Percentiles rank a stretch among this genome's conserved stretches.
These are phyloP conservation scores for Tyto alba DNA, from an alignment of 2,113 vertebrate species.

Conservation along the genomic window DNA sequence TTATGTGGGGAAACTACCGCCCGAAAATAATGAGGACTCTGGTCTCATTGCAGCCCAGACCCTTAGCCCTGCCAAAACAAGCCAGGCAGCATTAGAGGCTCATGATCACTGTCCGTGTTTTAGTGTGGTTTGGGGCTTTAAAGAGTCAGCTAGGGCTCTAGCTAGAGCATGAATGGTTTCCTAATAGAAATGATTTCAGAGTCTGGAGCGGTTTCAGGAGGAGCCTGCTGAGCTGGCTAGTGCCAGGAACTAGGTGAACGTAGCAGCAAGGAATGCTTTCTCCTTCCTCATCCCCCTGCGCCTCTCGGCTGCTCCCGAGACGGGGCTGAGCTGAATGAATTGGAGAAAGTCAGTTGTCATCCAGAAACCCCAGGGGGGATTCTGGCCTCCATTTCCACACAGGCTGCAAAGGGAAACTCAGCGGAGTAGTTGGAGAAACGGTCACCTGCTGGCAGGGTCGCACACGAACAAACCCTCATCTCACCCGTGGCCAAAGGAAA, in stretches of 20 bases:
- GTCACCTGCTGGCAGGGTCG: not conserved
- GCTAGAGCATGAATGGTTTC: conserved; percentile 49
- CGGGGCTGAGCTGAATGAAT: not conserved
- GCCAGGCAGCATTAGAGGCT: not conserved
- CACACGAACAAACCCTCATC: not conserved
- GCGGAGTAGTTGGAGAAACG: not conserved
- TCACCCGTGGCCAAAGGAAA: not conserved
- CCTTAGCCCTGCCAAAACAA: not conserved
- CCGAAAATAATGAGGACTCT: not conserved
- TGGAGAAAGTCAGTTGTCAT: not conserved
- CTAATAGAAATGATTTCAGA: conserved; percentile 48
- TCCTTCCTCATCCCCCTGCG: not conserved
- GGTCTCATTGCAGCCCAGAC: not conserved
- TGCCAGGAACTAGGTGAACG: conserved; percentile 49
- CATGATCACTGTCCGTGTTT: not conserved
- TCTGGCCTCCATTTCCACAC: not conserved
- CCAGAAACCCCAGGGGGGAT: not conserved
- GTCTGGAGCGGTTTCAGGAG: conserved; percentile 56
- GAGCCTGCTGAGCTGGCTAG: conserved; percentile 14
- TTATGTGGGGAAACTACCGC: not conserved
- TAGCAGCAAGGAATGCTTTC: conserved; percentile 53
- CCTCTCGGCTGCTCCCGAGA: not conserved
- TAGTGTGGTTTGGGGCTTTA: not conserved
- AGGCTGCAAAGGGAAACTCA: not conserved
- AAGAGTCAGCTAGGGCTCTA: conserved; percentile 4